Evolutionary conservation across 2,113 vertebrate genomes (phyloP).

Genomic region (Phalacrocorax pelagicus): DNA sequence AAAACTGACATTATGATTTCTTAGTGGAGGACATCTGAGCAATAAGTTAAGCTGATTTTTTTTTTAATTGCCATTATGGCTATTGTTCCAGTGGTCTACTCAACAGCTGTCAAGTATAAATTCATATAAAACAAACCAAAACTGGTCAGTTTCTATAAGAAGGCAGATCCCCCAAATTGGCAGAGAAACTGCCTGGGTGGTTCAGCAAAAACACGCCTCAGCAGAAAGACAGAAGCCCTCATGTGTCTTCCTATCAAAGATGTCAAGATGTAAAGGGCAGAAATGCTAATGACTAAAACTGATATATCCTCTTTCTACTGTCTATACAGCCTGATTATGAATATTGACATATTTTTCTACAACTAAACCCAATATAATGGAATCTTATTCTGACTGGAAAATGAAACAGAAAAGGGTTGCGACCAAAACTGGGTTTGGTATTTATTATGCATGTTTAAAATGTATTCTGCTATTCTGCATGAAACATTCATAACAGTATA

Average conservation of each 20-base stretch:
- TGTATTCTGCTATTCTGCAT: not conserved
- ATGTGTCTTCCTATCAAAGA: not conserved
- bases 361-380: not conserved
- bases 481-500: not conserved
- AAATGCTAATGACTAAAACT: not conserved
- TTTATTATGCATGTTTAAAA: not conserved
- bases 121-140: not conserved
- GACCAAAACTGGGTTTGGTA: not conserved
- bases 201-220: not conserved
- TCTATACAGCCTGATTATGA: not conserved
- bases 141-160: not conserved
- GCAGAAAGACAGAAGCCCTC: not conserved
- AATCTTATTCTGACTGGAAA: slow-evolving; percentile 20
- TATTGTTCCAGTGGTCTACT: not conserved
- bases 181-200: not conserved
- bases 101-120: not conserved
- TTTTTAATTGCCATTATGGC: not conserved
- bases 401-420: slow-evolving; percentile 20
- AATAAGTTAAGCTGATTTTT: not conserved
- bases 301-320: not conserved
- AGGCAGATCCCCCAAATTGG: not conserved
- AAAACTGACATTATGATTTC: not conserved
- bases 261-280: not conserved
- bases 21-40: not conserved
- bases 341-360: not conserved